Evolutionary conservation across 2,113 vertebrate species (phyloP).

Genomic region (Symphodus melops): DNA sequence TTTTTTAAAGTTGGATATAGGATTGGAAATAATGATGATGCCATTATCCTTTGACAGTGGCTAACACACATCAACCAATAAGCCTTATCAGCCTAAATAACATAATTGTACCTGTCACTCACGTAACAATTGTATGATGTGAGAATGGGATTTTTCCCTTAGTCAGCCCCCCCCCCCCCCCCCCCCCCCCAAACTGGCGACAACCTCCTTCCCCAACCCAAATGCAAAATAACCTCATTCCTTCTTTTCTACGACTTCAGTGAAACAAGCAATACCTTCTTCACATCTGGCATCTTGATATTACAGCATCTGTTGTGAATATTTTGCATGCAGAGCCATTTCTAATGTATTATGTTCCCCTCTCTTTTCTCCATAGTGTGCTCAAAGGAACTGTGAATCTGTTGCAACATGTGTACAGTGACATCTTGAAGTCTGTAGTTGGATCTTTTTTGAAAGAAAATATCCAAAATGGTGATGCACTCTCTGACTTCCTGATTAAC

Average conservation of each 20-base stretch:
- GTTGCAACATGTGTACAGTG: constrained; percentile 64
- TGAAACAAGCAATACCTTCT: background rate
- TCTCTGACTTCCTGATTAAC: constrained; percentile 57
- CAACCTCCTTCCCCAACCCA: too few species aligned
- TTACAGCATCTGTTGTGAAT: background rate
- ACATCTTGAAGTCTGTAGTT: constrained; percentile 26
- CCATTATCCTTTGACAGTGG: background rate
- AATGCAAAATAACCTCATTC: background rate
- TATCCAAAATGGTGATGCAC: constrained; percentile 42
- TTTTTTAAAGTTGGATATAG: too few species aligned
- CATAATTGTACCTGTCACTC: background rate
- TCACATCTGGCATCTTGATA: background rate
- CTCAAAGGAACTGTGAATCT: constrained; percentile 76
- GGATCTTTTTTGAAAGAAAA: constrained; percentile 42
- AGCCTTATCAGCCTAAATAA: background rate
- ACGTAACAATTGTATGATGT: too few species aligned
- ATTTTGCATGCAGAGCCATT: background rate
- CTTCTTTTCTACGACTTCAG: background rate
- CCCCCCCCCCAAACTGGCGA: too few species aligned
- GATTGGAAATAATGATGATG: too few species aligned
- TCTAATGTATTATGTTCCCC: background rate
- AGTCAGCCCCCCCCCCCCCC: too few species aligned
- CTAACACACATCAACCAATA: background rate
- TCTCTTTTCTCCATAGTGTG: constrained; percentile 54
- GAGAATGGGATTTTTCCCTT: too few species aligned